Base-by-base conservation (phyloP, 2,797 vertebrate species). In the Neosilurus hyrtlii region DNA sequence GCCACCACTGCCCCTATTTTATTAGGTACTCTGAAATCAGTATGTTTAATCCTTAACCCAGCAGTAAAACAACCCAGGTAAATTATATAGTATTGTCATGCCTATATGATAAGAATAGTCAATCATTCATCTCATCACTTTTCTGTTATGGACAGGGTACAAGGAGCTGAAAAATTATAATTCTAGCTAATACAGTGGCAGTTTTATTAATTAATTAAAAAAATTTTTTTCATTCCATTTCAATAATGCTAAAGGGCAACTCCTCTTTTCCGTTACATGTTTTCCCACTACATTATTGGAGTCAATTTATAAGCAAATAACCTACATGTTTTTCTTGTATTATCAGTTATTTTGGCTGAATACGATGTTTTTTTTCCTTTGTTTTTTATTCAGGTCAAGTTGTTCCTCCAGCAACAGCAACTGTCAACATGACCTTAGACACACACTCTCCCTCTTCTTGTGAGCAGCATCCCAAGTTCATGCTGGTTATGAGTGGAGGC, bases 401-500 rank as follows among this genome's bases (percentile, higher is more conserved):
- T 80, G 96, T 96, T 0, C 97, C 97, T 43, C 93, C 97, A 0
- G 96, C 96, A 71, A 93, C 95, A 0, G 95, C n/a, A 24, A 2
- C 96, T 14, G 97, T 98, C 51, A 56, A 22, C 61, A 22, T 79
- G 65, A 70, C 51, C 87, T 97, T 96, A 65, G 97, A 96, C 4
- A 96, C 96, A 0, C 97, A 97, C 87, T 93, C 96, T 84, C 95
- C 96, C 0, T 89, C 94, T 35, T 90, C 95, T 0, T 93, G 93
- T 12, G 78, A 96, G 83, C 91, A 92, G 54, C 94, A 94, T 72
- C 85, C 92, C 81, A 93, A 94, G 91, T 96, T 96, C 0, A 96
- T 94, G 81, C 92, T 99, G 88, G 96, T 99, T 86, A 94, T 99
- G 93, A 99, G 98, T 0, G 98, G 98, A 15, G 98, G 98, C 22